Conservation (phyloP, 2,888 invertebrate species). For the Trachelus stipa region DNA sequence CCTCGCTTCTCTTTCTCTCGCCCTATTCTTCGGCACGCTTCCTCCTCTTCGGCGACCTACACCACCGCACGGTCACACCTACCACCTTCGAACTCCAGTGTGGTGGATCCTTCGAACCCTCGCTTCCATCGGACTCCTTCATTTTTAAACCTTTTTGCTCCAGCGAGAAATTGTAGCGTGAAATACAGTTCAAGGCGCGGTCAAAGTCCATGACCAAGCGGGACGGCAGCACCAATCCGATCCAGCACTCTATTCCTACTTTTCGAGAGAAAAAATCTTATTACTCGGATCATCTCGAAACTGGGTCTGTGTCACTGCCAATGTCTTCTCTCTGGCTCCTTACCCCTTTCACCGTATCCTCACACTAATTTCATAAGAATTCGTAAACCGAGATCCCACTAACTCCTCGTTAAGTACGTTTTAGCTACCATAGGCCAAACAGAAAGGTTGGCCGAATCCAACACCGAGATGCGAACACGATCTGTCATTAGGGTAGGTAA, state of each 20-base stretch:
- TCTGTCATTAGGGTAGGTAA: slow-evolving; percentile 53
- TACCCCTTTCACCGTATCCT: background rate
- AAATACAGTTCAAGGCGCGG: slow-evolving; percentile 34
- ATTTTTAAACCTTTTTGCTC: slow-evolving; percentile 24
- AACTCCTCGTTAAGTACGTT: background rate
- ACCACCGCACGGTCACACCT: slow-evolving; percentile 8
- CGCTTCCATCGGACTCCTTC: slow-evolving; percentile 26
- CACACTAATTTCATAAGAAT: background rate
- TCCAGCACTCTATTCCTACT: background rate
- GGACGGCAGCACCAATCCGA: background rate
- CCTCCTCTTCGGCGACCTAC: slow-evolving; percentile 14
- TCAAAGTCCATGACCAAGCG: slow-evolving; percentile 14
- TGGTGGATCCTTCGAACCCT: slow-evolving; percentile 40
- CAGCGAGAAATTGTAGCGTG: slow-evolving; percentile 34
- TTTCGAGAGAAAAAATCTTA: background rate
- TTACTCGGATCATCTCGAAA: background rate
- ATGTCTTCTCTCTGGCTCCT: background rate
- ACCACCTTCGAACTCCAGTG: slow-evolving; percentile 14
- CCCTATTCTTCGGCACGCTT: slow-evolving; percentile 25
- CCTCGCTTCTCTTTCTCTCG: slow-evolving; percentile 15
- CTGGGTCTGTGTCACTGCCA: background rate
- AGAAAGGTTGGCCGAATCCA: background rate
- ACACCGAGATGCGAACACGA: slow-evolving; percentile 45
- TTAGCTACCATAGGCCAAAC: background rate
- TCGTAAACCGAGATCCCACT: background rate